Conservation (phyloP, 2,888 invertebrate species). For the Adela reaumurella region DNA sequence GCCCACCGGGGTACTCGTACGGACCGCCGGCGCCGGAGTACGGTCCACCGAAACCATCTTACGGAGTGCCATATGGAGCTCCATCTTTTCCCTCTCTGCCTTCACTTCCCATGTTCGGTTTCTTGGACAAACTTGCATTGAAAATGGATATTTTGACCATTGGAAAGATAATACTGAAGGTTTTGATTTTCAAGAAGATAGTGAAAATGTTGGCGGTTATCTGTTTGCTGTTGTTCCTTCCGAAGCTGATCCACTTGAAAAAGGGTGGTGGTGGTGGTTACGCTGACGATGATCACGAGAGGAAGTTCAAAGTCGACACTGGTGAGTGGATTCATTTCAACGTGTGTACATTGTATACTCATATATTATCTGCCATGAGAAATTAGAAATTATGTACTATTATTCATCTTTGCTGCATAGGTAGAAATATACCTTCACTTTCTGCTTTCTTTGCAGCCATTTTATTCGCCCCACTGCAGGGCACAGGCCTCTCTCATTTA, state of each 20-base stretch:
- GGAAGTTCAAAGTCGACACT: slow-evolving; percentile 1
- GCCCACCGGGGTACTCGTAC: slow-evolving; percentile 37
- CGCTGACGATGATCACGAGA: slow-evolving; percentile 28
- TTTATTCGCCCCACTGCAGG: too few species aligned
- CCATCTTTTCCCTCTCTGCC: slow-evolving; percentile 18
- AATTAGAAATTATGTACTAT: too few species aligned
- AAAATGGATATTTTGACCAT: slow-evolving; percentile 70
- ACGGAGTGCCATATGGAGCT: slow-evolving; percentile 57
- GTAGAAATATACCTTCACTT: too few species aligned
- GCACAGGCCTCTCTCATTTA: too few species aligned
- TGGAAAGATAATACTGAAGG: slow-evolving; percentile 70
- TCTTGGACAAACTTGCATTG: slow-evolving; percentile 64
- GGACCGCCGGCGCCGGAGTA: slow-evolving; percentile 39
- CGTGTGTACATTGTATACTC: too few species aligned
- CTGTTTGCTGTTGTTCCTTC: slow-evolving; percentile 72
- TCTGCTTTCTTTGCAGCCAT: too few species aligned
- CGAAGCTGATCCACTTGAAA: slow-evolving; percentile 59
- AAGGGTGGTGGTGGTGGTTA: slow-evolving; percentile 29
- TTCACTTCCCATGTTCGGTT: slow-evolving; percentile 42
- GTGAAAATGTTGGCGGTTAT: slow-evolving; percentile 75
- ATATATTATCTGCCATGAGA: too few species aligned
- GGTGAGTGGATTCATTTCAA: slow-evolving; percentile 2
- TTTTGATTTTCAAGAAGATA: slow-evolving; percentile 77
- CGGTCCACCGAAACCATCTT: slow-evolving; percentile 42
- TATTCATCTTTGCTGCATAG: too few species aligned